phyloP scores from a whole-genome alignment of 1,140 invertebrate species.

The Ladona fulva region DNA sequence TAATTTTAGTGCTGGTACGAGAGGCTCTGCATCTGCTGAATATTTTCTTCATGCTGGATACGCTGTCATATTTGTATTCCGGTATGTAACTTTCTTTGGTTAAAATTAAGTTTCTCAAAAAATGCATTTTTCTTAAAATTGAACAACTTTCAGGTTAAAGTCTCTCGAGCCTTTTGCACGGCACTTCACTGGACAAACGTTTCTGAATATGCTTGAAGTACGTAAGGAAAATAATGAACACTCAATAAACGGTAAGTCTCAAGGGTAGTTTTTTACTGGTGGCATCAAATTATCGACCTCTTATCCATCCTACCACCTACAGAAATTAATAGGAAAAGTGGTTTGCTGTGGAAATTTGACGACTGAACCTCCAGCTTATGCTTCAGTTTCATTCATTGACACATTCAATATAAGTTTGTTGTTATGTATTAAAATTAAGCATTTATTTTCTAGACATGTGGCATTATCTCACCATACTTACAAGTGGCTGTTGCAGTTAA shows the following conservation, averaged over 20 bases:
- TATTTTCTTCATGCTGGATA: slow-evolving; percentile 82
- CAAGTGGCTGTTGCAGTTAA: slow-evolving; percentile 45
- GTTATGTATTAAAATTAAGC: background rate
- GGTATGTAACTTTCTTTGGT: slow-evolving; percentile 32
- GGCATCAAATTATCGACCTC: too few species aligned
- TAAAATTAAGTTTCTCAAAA: slow-evolving; percentile 11
- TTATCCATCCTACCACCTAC: too few species aligned
- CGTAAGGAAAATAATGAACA: slow-evolving; percentile 17
- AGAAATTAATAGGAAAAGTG: too few species aligned
- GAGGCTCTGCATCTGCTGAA: slow-evolving; percentile 90
- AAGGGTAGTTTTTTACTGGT: background rate
- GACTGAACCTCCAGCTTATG: too few species aligned
- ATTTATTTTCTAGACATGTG: slow-evolving; percentile 20
- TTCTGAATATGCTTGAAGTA: slow-evolving; percentile 71
- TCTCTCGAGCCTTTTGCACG: slow-evolving; percentile 83
- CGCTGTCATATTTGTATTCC: slow-evolving; percentile 68
- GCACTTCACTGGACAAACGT: slow-evolving; percentile 67
- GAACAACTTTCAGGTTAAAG: slow-evolving; percentile 45
- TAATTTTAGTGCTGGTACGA: slow-evolving; percentile 94
- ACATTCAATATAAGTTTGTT: too few species aligned
- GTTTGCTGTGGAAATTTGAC: too few species aligned
- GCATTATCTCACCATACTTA: slow-evolving; percentile 16
- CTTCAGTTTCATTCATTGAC: too few species aligned
- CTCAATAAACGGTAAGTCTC: background rate
- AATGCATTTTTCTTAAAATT: slow-evolving; percentile 15